A percentile compares a stretch with the other conserved stretches of the same genome.
phyloP scores from a whole-genome alignment of 2,113 vertebrate species.

The Cochlearius cochlearius region DNA sequence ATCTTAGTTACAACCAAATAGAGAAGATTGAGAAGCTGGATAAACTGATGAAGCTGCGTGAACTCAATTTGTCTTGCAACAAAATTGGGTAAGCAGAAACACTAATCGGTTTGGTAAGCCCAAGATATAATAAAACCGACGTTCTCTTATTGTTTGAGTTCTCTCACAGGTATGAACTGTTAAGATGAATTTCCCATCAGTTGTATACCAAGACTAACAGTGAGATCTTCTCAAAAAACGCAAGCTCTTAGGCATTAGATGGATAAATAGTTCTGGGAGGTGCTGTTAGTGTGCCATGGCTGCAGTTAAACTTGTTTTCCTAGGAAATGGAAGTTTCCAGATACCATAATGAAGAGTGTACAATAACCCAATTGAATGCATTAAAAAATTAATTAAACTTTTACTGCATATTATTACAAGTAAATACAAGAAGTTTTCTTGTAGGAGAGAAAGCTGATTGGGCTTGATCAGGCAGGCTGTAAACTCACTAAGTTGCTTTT shows the following conservation, averaged over 20 bases:
- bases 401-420: background rate
- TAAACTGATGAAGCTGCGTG: conserved; percentile 75
- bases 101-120: background rate
- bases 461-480: background rate
- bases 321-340: background rate
- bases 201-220: background rate
- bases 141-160: background rate
- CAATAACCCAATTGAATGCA: background rate
- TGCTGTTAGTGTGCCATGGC: background rate
- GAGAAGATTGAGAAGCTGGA: conserved; percentile 86
- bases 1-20: conserved; percentile 82
- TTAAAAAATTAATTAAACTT: background rate
- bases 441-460: background rate
- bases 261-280: background rate
- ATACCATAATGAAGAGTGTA: background rate
- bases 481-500: background rate
- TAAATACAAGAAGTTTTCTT: background rate
- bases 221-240: background rate
- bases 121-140: background rate
- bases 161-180: background rate
- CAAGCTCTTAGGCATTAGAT: background rate
- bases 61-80: conserved; percentile 85
- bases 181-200: background rate
- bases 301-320: background rate
- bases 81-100: conserved; percentile 74